Conservation (phyloP, 2,113 vertebrate species). For the Zosterops lateralis region DNA sequence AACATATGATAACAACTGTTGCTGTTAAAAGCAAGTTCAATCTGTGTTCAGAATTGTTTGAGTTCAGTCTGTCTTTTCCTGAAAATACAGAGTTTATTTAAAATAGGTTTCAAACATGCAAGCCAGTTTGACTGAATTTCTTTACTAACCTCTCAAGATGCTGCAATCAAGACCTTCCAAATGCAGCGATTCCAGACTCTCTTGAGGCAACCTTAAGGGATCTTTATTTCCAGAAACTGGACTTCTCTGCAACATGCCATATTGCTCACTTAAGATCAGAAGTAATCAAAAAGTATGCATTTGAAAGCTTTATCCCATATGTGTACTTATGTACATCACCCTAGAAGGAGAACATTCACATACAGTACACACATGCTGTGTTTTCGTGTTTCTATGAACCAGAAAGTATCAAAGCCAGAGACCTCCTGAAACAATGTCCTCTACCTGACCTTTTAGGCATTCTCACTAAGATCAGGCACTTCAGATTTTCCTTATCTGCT, state of each 20-base stretch:
- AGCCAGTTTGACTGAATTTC: background rate
- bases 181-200: background rate
- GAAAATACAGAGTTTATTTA: background rate
- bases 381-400: background rate
- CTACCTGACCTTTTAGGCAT: background rate
- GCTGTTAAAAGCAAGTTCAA: background rate
- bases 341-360: background rate
- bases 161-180: background rate
- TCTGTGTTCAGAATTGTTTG: background rate
- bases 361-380: background rate
- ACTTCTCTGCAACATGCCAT: background rate
- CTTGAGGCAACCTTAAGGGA: background rate
- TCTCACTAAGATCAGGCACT: slow-evolving; percentile 22
- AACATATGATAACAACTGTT: background rate
- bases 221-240: background rate
- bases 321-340: background rate
- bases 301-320: background rate
- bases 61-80: background rate
- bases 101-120: background rate
- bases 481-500: background rate
- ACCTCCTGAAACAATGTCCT: background rate
- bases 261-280: background rate
- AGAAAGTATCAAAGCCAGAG: background rate
- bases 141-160: background rate
- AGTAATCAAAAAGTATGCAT: background rate